Evolutionary conservation across 2,888 invertebrate species (phyloP).

Genomic region (Zhuqinia jingwanae): DNA sequence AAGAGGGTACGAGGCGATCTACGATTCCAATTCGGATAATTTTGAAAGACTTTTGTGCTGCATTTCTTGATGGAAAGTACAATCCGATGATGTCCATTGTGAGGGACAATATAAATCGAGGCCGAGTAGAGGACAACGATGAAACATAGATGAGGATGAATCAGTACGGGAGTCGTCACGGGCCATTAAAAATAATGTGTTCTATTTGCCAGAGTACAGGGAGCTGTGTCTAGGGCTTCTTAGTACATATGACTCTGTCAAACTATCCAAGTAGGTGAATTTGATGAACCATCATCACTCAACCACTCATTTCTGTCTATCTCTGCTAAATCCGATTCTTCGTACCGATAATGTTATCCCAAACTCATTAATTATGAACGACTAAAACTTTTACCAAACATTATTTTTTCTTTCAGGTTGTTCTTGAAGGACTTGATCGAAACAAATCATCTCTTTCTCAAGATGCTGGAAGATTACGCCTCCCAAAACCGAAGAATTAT

Average conservation of each 20-base stretch:
- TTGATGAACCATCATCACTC: conserved; percentile 57
- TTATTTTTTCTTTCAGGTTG: conserved; percentile 82
- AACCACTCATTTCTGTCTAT: conserved; percentile 26
- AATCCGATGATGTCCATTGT: conserved; percentile 95
- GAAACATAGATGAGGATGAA: conserved; percentile 89
- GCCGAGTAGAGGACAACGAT: conserved; percentile 88
- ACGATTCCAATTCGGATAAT: conserved; percentile 94
- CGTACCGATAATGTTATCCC: not conserved
- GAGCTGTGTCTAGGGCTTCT: conserved; percentile 92
- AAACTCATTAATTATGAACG: not conserved
- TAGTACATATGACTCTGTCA: conserved; percentile 90
- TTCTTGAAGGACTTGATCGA: conserved; percentile 94
- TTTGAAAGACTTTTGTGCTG: conserved; percentile 96
- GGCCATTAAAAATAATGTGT: conserved; percentile 94
- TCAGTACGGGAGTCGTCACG: conserved; percentile 89
- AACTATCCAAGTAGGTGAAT: conserved; percentile 88
- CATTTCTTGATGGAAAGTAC: conserved; percentile 95
- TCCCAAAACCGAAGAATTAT: conserved; percentile 83
- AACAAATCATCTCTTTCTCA: conserved; percentile 93
- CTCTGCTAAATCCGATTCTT: not conserved
- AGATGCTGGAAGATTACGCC: conserved; percentile 88
- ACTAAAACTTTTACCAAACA: no score
- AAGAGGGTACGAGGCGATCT: conserved; percentile 87
- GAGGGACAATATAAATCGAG: conserved; percentile 84
- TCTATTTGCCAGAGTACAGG: conserved; percentile 96